Percentiles rank a stretch among this genome's conserved stretches.
Conservation (phyloP, 1,140 invertebrate genomes). For the Notospermus geniculatus region DNA sequence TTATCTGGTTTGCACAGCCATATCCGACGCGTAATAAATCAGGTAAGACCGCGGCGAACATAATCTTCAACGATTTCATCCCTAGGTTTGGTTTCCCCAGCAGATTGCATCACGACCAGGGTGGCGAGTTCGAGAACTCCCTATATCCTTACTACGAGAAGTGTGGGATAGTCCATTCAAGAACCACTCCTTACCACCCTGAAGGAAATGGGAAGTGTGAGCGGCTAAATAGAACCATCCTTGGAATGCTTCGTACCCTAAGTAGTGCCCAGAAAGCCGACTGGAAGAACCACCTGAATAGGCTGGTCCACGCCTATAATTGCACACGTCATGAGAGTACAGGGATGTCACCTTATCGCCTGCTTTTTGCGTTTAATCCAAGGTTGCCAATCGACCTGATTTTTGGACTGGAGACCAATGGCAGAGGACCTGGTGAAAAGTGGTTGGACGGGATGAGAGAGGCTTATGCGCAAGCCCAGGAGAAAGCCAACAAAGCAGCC, state of each 20-base stretch:
- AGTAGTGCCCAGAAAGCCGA: constrained; percentile 10
- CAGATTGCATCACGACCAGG: constrained; percentile 27
- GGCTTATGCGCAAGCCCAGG: not conserved
- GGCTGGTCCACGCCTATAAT: constrained; percentile 24
- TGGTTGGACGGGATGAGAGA: constrained; percentile 14
- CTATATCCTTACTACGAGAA: constrained; percentile 23
- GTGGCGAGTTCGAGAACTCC: constrained; percentile 26
- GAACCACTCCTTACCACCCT: constrained; percentile 24
- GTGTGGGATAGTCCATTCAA: constrained; percentile 15
- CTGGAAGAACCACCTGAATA: constrained; percentile 20
- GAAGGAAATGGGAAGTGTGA: constrained; percentile 20
- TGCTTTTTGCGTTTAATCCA: constrained; percentile 14
- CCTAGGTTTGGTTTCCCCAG: constrained; percentile 23
- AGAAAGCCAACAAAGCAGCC: not conserved
- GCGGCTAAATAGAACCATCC: constrained; percentile 17
- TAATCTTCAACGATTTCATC: constrained; percentile 25
- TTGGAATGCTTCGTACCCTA: constrained; percentile 20
- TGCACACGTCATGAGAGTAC: constrained; percentile 22
- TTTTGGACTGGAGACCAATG: constrained; percentile 1
- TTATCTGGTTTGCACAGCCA: constrained; percentile 17
- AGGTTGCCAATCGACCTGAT: constrained; percentile 23
- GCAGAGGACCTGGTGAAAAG: constrained; percentile 10
- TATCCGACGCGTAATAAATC: constrained; percentile 25
- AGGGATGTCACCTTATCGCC: constrained; percentile 14
- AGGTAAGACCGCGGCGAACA: constrained; percentile 21